Base-by-base conservation (phyloP, 2,888 invertebrate species). In the Drosophila monieri region DNA sequence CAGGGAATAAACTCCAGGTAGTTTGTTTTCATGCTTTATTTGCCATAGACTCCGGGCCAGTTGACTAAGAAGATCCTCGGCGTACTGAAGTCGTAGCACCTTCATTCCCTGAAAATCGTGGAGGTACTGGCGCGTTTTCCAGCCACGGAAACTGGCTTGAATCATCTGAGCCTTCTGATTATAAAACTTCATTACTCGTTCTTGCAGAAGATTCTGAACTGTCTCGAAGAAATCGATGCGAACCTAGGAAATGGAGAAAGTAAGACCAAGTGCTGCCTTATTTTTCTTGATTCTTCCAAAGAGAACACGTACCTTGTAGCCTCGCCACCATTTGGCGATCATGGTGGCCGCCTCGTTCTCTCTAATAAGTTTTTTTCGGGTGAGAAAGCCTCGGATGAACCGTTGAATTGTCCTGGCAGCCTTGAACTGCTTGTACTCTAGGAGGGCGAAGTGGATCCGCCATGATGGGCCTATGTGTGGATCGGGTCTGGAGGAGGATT, bases 351-450 rank as follows among this genome's bases (percentile, higher is more conserved):
- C 61, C 23, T 4, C 1, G 10, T 3, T 9, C n/a, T 6, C 3
- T 1, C 0, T 12, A 0, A 18, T 3, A 0, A 18, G 6, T 1
- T 3, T 1, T 2, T 1, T 2, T 0, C 69, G 35, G 8, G 1
- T 0, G 27, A 54, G 51, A 39, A 48, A 70, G 2, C 69, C 61
- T 2, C 70, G 55, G 18, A 48, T 18, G 1, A 32, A 0, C 0
- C 37, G 0, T 21, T 70, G 70, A 1, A 70, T 52, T 0, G n/a
- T 23, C 8, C 70, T 56, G 3, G 70, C 69, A 0, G 70, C 56
- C 44, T 52, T 57, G 27, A 69, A 70, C 23, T 52, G 61, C 2
- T 57, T 61, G 52, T 69, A 61, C 0, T 70, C 70, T 1, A 70
- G n/a, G 6, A 73, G 18, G 6, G 15, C 27, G 0, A 21, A 14